Conservation (phyloP, 2,797 vertebrate species). For the Sarcophilus harrisii region DNA sequence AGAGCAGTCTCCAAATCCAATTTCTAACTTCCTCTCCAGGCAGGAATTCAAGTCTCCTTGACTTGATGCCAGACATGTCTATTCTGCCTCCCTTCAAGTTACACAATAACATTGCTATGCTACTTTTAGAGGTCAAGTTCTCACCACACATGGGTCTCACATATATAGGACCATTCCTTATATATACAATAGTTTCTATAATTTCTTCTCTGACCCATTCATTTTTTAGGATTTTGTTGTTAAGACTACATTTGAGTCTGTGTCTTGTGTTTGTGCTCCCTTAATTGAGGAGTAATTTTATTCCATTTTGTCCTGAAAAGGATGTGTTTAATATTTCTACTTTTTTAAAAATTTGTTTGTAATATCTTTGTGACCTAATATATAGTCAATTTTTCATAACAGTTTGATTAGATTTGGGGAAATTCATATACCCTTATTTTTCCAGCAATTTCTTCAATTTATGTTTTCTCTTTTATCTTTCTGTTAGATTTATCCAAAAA, state of each 20-base stretch:
- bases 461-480: neutral
- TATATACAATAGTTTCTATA: neutral
- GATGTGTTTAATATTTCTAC: neutral
- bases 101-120: neutral
- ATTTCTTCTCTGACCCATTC: neutral
- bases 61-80: neutral
- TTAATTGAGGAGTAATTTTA: neutral
- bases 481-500: neutral
- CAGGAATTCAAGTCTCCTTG: neutral
- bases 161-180: neutral
- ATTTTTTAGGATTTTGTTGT: neutral
- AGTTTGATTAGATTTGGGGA: neutral
- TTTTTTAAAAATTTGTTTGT: neutral
- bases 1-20: neutral
- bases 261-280: neutral
- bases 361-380: neutral
- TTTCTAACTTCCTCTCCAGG: neutral
- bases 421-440: neutral
- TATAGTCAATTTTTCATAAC: neutral
- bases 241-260: neutral
- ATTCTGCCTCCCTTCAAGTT: neutral
- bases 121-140: neutral
- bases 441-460: neutral
- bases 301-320: neutral
- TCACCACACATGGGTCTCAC: neutral